A percentile compares a stretch with the other conserved stretches of the same genome.
Conservation (phyloP, 1,140 invertebrate species). For the Stegodyphus dumicola region DNA sequence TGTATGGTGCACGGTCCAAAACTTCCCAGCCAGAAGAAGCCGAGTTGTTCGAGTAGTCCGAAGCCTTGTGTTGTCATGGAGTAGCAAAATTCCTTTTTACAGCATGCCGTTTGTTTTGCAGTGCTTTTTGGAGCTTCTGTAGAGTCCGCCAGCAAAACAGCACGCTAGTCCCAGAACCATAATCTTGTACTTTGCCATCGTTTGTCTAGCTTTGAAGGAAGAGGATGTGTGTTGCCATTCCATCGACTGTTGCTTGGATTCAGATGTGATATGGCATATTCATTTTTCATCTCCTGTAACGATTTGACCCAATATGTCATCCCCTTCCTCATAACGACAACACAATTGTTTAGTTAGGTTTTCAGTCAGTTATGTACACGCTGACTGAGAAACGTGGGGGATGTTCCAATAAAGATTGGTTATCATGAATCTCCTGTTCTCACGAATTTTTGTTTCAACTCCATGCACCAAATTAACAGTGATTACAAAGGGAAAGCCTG, state of each 20-base stretch:
- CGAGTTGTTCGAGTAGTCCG: slow-evolving; percentile 55
- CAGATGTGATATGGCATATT: neutral
- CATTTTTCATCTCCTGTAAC: slow-evolving; percentile 17
- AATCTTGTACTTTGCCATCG: slow-evolving; percentile 58
- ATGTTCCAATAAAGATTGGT: neutral
- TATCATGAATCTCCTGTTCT: neutral
- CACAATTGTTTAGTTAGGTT: neutral
- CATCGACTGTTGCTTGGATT: neutral
- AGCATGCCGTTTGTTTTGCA: slow-evolving; percentile 62
- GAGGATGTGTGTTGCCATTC: neutral
- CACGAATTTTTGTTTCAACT: no score
- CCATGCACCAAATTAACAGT: no score
- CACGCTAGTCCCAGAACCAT: slow-evolving; percentile 67
- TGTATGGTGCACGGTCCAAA: slow-evolving; percentile 2
- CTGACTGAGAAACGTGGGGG: neutral
- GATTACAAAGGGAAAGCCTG: no score
- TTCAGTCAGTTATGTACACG: neutral
- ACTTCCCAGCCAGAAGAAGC: slow-evolving; percentile 53
- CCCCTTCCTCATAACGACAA: neutral
- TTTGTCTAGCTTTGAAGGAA: neutral
- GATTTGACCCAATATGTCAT: slow-evolving; percentile 1
- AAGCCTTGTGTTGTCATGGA: slow-evolving; percentile 67
- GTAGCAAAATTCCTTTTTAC: slow-evolving; percentile 62
- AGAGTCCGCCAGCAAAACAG: slow-evolving; percentile 65
- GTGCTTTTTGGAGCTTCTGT: slow-evolving; percentile 33